Percentiles rank a stretch among this genome's conserved stretches.
phyloP scores from a whole-genome alignment of 1,140 invertebrate genomes.

The Argopecten irradians region DNA sequence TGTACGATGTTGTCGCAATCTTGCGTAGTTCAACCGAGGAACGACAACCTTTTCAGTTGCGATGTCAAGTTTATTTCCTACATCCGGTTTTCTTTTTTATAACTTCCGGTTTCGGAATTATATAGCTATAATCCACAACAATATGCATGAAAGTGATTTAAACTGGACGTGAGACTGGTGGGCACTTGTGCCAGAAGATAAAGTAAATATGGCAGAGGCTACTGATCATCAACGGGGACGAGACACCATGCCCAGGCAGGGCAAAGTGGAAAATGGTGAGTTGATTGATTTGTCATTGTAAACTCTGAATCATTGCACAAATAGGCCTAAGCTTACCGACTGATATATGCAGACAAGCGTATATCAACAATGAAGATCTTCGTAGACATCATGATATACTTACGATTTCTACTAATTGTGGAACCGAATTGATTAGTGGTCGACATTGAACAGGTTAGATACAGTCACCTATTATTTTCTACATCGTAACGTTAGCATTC shows the following conservation, averaged over 20 bases:
- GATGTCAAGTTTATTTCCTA: background rate
- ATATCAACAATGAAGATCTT: too few species aligned
- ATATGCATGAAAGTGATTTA: background rate
- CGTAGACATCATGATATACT: too few species aligned
- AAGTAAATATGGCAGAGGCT: background rate
- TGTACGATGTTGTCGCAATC: background rate
- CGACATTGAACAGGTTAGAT: too few species aligned
- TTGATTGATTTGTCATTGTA: conserved; percentile 1
- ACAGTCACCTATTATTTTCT: too few species aligned
- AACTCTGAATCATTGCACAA: too few species aligned
- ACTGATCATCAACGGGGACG: background rate
- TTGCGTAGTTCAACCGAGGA: background rate
- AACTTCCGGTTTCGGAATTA: background rate
- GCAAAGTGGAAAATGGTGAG: conserved; percentile 15
- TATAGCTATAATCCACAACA: background rate
- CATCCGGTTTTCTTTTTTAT: conserved; percentile 13
- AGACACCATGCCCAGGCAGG: conserved; percentile 1
- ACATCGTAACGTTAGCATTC: too few species aligned
- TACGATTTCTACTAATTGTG: too few species aligned
- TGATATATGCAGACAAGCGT: too few species aligned
- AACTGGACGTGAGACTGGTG: background rate
- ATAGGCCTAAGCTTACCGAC: too few species aligned
- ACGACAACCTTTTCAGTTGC: background rate
- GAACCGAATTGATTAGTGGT: too few species aligned
- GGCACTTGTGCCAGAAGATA: background rate